Conservation (phyloP, 1,140 invertebrate species). For the Camponotus vicinus region DNA sequence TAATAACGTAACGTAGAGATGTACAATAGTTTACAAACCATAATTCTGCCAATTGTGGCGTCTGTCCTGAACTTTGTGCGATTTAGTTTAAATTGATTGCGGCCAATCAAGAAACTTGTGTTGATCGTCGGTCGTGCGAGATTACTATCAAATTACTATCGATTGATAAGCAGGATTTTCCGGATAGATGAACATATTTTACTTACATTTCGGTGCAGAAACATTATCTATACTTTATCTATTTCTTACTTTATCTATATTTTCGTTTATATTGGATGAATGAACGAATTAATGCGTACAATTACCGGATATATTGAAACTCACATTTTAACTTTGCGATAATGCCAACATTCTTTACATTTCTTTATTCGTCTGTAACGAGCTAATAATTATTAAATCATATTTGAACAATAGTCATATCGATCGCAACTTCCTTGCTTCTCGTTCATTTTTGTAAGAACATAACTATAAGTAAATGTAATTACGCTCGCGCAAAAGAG, state of each 20-base stretch:
- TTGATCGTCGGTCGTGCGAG: slow-evolving; percentile 9
- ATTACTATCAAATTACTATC: slow-evolving; percentile 44
- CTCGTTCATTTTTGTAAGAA: slow-evolving; percentile 4
- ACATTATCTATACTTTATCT: not conserved
- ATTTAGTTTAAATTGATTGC: slow-evolving; percentile 43
- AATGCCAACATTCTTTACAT: not conserved
- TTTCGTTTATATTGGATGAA: not conserved
- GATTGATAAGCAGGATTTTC: not conserved
- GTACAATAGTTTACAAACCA: slow-evolving; percentile 10
- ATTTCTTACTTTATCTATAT: too few relatives aligned
- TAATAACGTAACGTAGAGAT: too few relatives aligned
- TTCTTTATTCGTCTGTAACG: not conserved
- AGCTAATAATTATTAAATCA: slow-evolving; percentile 16
- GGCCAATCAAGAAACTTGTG: slow-evolving; percentile 34
- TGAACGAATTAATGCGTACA: not conserved
- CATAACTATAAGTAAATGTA: slow-evolving; percentile 17
- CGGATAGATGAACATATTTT: not conserved
- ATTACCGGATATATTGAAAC: not conserved
- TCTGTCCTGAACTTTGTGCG: slow-evolving; percentile 21
- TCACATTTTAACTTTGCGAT: not conserved
- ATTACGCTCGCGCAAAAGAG: slow-evolving; percentile 3
- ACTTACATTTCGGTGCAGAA: not conserved
- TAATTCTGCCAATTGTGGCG: slow-evolving; percentile 24
- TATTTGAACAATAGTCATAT: slow-evolving; percentile 7
- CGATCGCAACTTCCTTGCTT: not conserved